Evolutionary conservation across 2,113 vertebrate species (phyloP), one percentile per base, ranked within the genome.

Genomic region (Arothron firmamentum): DNA sequence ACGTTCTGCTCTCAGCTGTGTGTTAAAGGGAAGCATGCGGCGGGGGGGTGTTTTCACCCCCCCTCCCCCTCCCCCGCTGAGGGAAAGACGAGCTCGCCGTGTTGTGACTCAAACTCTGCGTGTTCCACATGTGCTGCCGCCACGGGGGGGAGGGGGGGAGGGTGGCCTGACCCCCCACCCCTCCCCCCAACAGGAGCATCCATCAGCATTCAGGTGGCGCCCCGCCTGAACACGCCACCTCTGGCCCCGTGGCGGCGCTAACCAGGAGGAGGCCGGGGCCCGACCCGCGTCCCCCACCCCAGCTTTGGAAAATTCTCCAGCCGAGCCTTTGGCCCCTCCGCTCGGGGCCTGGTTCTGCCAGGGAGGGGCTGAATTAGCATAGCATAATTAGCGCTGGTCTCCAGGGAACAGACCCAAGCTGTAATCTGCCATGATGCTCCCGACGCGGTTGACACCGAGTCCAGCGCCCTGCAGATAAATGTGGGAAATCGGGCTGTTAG

Each of bases 381-480:
- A 78, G 75, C 61, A 23, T 86, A 86, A 90, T 90, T 86, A 78
- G 74, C 77, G 79, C 68, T 69, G 65, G 70, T 76, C 80, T 76
- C 75, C 47, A 38, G 82, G 84, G 81, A 89, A 79, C 78, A 75
- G 82, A 88, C 76, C 77, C 82, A 88, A 80, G 76, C 76, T 70
- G 59, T 80, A 82, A 88, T 91, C 86, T 88, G 74, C 77, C 85
- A 85, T 85, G 83, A 80, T 85, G 70, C 80, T 80, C 74, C 73
- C 66, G 41, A 18, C 67, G 73, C 71, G 67, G 81, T 67, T 79
- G 86, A 80, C 82, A 78, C 84, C 57, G 65, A 62, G 70, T 74
- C 77, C 74, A 68, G 71, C 83, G 88, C 88, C 88, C 71, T 65
- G 73, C 77, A 87, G 85, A 89, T 90, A 88, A 90, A 88, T 85